Percentiles rank a stretch among this genome's conserved stretches.
These are phyloP conservation scores for Fabriciana adippe DNA, from an alignment of 2,888 invertebrate genomes.

Conservation along the genomic window DNA sequence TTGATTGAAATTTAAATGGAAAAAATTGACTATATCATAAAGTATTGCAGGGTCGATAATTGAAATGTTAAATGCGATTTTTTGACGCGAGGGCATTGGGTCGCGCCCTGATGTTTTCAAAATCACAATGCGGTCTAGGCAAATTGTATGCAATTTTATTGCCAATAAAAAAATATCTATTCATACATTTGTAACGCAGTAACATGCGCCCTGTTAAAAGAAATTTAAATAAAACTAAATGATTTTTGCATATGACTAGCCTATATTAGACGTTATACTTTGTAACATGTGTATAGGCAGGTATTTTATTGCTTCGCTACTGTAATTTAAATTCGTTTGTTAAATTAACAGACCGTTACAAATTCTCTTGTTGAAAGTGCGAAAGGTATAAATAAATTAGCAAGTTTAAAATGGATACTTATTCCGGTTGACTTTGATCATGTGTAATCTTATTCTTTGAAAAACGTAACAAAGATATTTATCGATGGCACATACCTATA, in stretches of 20 bases:
- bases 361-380: slow-evolving; percentile 51
- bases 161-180: slow-evolving; percentile 69
- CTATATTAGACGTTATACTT: slow-evolving; percentile 45
- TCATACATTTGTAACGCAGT: slow-evolving; percentile 64
- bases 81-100: slow-evolving; percentile 64
- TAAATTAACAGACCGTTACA: slow-evolving; percentile 65
- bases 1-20: slow-evolving; percentile 63
- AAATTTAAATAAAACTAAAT: slow-evolving; percentile 76
- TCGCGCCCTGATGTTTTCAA: slow-evolving; percentile 71
- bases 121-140: slow-evolving; percentile 74
- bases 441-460: background rate
- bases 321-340: slow-evolving; percentile 62
- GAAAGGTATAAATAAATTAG: slow-evolving; percentile 44
- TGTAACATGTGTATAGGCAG: slow-evolving; percentile 47
- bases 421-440: slow-evolving; percentile 24
- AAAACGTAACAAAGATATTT: background rate
- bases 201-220: slow-evolving; percentile 70
- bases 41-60: slow-evolving; percentile 47
- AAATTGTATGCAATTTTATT: slow-evolving; percentile 79
- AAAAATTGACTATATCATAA: slow-evolving; percentile 46
- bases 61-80: slow-evolving; percentile 50
- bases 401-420: slow-evolving; percentile 25
- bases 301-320: slow-evolving; percentile 44
- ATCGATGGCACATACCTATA: background rate
- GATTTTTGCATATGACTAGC: slow-evolving; percentile 76